Conservation (phyloP, 2,113 vertebrate genomes). For the Tinamus guttatus region DNA sequence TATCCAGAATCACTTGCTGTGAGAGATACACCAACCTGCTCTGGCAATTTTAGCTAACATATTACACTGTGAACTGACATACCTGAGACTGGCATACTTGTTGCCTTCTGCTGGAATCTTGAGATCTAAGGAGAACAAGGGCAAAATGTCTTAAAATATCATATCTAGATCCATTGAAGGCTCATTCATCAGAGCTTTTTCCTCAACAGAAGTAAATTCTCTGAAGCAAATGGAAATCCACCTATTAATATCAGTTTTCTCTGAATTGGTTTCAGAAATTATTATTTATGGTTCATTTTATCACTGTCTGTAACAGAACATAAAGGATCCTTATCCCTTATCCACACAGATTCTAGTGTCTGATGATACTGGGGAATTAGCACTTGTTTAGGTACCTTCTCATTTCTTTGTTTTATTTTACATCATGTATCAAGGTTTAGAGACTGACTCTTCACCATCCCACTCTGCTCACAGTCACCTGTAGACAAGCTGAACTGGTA, state of each 20-base stretch:
- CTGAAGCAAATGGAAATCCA: not conserved
- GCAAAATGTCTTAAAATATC: not conserved
- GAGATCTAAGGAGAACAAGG: not conserved
- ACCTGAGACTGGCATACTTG: not conserved
- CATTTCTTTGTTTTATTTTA: not conserved
- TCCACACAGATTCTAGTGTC: not conserved
- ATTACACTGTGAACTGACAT: not conserved
- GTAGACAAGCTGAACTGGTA: rapidly evolving
- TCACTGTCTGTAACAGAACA: not conserved
- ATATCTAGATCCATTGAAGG: not conserved
- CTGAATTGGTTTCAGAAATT: not conserved
- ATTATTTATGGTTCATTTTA: not conserved
- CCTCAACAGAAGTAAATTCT: not conserved
- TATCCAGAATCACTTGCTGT: not conserved
- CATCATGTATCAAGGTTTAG: not conserved
- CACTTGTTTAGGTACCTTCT: not conserved
- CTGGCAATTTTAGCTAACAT: not conserved
- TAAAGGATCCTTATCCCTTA: not conserved
- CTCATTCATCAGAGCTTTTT: not conserved
- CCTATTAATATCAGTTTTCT: not conserved
- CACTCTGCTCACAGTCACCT: not conserved
- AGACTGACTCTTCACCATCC: not conserved
- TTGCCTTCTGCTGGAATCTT: not conserved
- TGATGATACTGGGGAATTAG: not conserved
- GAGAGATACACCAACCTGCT: not conserved